A percentile compares a stretch with the other conserved stretches of the same genome.
These are phyloP conservation scores for Nothocercus nigrocapillus DNA, from an alignment of 2,113 vertebrate species.

Conservation along the genomic window DNA sequence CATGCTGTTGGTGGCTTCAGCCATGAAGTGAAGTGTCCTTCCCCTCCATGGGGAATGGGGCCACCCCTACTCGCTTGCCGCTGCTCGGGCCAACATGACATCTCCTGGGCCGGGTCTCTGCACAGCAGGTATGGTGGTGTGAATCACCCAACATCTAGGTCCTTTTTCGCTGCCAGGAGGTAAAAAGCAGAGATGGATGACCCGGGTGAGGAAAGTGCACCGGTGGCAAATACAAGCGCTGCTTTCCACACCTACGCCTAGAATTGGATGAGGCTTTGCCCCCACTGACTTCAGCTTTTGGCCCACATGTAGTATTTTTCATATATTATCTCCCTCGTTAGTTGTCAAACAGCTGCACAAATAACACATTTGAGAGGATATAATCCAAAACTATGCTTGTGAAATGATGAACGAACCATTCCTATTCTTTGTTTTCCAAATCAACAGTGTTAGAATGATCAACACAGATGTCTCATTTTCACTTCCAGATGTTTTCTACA, in stretches of 20 bases:
- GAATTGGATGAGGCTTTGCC: too few relatives aligned
- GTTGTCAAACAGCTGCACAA: too few relatives aligned
- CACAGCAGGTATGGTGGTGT: background rate
- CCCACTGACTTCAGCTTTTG: too few relatives aligned
- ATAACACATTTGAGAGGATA: too few relatives aligned
- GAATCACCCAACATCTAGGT: background rate
- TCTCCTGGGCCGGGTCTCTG: background rate
- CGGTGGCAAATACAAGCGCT: too few relatives aligned
- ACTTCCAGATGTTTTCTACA: background rate
- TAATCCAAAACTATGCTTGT: background rate
- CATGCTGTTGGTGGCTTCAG: background rate
- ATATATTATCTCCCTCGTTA: too few relatives aligned
- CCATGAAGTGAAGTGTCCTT: background rate
- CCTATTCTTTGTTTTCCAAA: background rate
- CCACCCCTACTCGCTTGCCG: background rate
- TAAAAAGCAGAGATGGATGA: background rate
- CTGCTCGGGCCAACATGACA: background rate
- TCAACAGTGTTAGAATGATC: background rate
- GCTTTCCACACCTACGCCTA: too few relatives aligned
- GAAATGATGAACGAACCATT: background rate
- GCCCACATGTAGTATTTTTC: too few relatives aligned
- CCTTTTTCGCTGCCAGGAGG: background rate
- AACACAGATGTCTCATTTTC: background rate
- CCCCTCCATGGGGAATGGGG: background rate
- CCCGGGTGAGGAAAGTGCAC: accelerated